Base-by-base conservation (phyloP, 1,140 invertebrate genomes). In the Drosophila jambulina region DNA sequence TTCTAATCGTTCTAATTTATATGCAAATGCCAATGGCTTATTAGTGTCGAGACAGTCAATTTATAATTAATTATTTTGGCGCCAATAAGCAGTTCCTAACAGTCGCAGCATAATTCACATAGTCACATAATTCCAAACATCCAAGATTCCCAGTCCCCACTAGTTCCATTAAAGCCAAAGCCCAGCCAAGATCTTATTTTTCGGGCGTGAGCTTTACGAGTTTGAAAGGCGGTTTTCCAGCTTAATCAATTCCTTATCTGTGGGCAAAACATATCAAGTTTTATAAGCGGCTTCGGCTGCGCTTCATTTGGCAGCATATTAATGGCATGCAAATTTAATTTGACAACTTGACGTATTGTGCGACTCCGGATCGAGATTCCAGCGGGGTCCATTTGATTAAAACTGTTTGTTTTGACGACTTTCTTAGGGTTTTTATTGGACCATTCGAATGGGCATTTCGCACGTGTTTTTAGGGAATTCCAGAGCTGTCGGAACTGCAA, bases 1-100 rank as follows among this genome's bases (percentile, higher is more conserved):
- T 75, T 90, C 86, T 80, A 85, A 82, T 74, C 78, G 86, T 68
- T 90, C 85, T 85, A 85, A 90, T 91, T 82, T 91, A 91, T 82
- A 90, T 90, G 86, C 82, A 90, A 90, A 90, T 90, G 62, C 61
- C 27, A 45, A 70, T 87, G 70, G 58, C 67, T 80, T 87, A 87
- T 86, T 86, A 82, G 79, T 59, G 77, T 58, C 83, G 82, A 49
- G 58, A 67, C 56, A 40, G 76, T 70, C 56, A 62, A 70, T 71
- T 64, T 62, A 80, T 76, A 90, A 85, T 90, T 90, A 81, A 90
- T 90, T 90, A 78, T 87, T 77, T 81, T 40, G 81, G 78, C 85
- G 75, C 78, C 85, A 85, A 75, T 56, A 58, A 79, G 67, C 51
- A 68, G 64, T 60, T 74, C 62, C 69, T 12, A 46, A 36, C 12